Base-by-base conservation (phyloP, 2,113 vertebrate species). In the Lasiurus cinereus region DNA sequence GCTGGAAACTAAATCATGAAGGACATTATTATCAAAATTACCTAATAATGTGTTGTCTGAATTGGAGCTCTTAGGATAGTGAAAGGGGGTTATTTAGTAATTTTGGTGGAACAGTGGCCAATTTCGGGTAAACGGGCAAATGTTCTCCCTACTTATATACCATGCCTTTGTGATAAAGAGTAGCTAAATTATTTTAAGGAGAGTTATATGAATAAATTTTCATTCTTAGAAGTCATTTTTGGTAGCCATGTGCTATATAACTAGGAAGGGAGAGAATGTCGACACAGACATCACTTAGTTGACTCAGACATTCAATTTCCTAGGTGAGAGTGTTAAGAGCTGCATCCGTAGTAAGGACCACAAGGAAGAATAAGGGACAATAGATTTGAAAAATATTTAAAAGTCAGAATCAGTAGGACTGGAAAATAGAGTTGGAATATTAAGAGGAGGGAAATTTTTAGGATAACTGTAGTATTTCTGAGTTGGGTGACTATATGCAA, bases 61-160 rank as follows among this genome's bases (percentile, higher is more conserved):
- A 29, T 3, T 67, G 18, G 67, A 29, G 4, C 10, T 67, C 6
- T 90, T 94, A 39, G 24, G n/a, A 16, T 36, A 69, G 16, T 56
- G 15, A 74, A 92, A 79, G 24, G 15, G 31, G 74, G 22, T 86
- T 94, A 74, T 36, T 95, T 86, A 83, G 73, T 85, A 89, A 85
- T 72, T 59, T 31, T 77, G 11, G 39, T 39, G 33, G 14, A 29
- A 52, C 8, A 82, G 31, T 10, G 24, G 9, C n/a, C 33, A 74
- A 16, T 39, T 54, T n/a, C 15, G 6, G 22, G 8, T 46, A 84
- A 69, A 59, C 1, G 66, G 9, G 52, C 19, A 94, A 67, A 77
- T 62, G 10, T 31, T 83, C 13, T 21, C 8, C 21, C 29, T 27
- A 14, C 3, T 84, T 48, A 14, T 31, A 11, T 70, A 43, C 24